Conservation (phyloP, 2,888 invertebrate genomes). For the Homarus gammarus region DNA sequence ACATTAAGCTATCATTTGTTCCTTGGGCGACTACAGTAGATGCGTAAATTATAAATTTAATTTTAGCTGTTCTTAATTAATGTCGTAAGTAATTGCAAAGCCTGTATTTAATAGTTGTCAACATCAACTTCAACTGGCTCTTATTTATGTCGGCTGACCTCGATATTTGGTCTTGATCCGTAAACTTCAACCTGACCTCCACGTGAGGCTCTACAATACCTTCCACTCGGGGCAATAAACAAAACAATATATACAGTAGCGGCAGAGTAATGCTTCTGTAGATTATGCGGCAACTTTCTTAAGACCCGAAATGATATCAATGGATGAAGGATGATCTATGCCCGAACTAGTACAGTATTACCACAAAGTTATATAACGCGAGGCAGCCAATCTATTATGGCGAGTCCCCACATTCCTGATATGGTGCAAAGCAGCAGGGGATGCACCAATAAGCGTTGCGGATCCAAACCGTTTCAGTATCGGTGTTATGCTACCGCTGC, state of each 20-base stretch:
- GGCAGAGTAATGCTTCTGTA: background rate
- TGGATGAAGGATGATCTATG: background rate
- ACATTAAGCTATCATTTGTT: background rate
- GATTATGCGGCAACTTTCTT: background rate
- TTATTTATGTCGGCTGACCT: too few relatives aligned
- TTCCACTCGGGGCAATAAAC: too few relatives aligned
- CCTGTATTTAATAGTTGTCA: too few relatives aligned
- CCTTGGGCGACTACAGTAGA: too few relatives aligned
- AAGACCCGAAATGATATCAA: background rate
- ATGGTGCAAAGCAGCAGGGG: background rate
- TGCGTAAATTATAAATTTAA: too few relatives aligned
- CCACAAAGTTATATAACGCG: background rate
- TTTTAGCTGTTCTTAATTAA: too few relatives aligned
- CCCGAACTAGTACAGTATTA: constrained; percentile 7
- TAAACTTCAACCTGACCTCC: too few relatives aligned
- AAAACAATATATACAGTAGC: too few relatives aligned
- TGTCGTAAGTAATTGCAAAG: too few relatives aligned
- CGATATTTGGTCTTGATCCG: too few relatives aligned
- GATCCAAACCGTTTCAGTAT: constrained; percentile 9
- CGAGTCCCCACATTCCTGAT: background rate
- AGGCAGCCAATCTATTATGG: background rate
- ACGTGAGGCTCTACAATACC: too few relatives aligned
- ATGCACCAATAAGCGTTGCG: background rate
- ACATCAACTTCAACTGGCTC: too few relatives aligned
- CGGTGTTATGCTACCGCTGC: background rate